phyloP scores from a whole-genome alignment of 2,888 invertebrate genomes.

The Bibio marci region DNA sequence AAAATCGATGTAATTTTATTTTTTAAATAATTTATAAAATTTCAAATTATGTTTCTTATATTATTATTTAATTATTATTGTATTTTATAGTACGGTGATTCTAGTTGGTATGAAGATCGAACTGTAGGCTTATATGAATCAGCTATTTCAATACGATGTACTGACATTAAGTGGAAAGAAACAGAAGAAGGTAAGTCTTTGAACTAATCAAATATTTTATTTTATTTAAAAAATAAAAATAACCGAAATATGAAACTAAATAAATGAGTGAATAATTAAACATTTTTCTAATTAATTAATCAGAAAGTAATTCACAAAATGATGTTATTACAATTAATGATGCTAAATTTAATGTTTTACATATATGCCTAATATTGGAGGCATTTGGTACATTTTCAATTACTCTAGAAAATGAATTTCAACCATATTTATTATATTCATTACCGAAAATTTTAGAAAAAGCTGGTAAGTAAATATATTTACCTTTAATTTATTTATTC shows the following conservation, averaged over 20 bases:
- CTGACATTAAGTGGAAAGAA: conserved; percentile 22
- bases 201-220: not conserved
- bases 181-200: conserved; percentile 11
- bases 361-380: conserved; percentile 49
- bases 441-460: conserved; percentile 52
- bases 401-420: conserved; percentile 34
- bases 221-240: too few species aligned
- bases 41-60: too few species aligned
- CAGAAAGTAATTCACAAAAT: too few species aligned
- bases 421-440: conserved; percentile 42
- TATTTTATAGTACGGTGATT: conserved; percentile 6
- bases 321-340: conserved; percentile 19
- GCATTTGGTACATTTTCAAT: conserved; percentile 47
- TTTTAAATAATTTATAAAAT: too few species aligned
- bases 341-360: conserved; percentile 45
- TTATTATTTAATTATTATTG: not conserved
- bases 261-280: too few species aligned
- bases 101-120: conserved; percentile 22
- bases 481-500: too few species aligned
- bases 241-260: too few species aligned
- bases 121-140: conserved; percentile 28
- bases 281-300: too few species aligned
- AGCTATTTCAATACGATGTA: conserved; percentile 23
- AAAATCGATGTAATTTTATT: conserved; percentile 18
- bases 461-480: conserved; percentile 43